Conservation (phyloP, 1,140 invertebrate species). For the Drosophila kohkoa region DNA sequence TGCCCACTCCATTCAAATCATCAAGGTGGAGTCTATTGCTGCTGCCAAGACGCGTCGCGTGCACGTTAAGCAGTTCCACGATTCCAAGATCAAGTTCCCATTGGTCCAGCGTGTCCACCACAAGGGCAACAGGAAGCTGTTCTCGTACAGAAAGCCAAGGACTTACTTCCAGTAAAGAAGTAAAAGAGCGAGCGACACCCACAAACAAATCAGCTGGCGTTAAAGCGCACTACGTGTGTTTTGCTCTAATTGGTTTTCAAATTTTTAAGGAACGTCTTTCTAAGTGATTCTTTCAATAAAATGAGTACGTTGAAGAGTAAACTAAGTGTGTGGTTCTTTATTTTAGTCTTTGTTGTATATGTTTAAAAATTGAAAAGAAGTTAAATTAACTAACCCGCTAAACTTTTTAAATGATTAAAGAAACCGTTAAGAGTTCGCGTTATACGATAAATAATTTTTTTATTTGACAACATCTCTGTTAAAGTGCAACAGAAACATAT, state of each 20-base stretch:
- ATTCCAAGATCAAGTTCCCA: slow-evolving; percentile 98
- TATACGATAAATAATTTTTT: too few species aligned
- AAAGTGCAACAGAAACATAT: too few species aligned
- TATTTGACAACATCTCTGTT: too few species aligned
- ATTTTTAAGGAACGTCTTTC: slow-evolving; percentile 51
- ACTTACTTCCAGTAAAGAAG: slow-evolving; percentile 95
- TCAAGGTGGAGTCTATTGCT: slow-evolving; percentile 96
- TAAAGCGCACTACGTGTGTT: slow-evolving; percentile 41
- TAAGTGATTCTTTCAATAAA: slow-evolving; percentile 80
- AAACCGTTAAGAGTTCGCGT: too few species aligned
- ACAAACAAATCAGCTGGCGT: slow-evolving; percentile 38
- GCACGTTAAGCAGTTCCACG: slow-evolving; percentile 99
- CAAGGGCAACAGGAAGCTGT: slow-evolving; percentile 91
- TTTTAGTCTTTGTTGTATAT: too few species aligned
- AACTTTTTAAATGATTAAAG: too few species aligned
- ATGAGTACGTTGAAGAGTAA: slow-evolving; percentile 76
- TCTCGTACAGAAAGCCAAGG: slow-evolving; percentile 95
- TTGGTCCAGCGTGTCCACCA: slow-evolving; percentile 96
- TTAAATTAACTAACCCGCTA: too few species aligned
- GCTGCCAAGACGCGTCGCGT: slow-evolving; percentile 95
- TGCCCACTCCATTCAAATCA: slow-evolving; percentile 98
- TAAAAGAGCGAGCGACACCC: slow-evolving; percentile 86
- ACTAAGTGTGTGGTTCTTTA: too few species aligned
- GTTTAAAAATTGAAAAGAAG: too few species aligned
- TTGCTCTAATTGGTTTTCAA: slow-evolving; percentile 48